These are phyloP conservation scores for Panthera uncia DNA, from an alignment of 2,113 vertebrate genomes.

Conservation along the genomic window DNA sequence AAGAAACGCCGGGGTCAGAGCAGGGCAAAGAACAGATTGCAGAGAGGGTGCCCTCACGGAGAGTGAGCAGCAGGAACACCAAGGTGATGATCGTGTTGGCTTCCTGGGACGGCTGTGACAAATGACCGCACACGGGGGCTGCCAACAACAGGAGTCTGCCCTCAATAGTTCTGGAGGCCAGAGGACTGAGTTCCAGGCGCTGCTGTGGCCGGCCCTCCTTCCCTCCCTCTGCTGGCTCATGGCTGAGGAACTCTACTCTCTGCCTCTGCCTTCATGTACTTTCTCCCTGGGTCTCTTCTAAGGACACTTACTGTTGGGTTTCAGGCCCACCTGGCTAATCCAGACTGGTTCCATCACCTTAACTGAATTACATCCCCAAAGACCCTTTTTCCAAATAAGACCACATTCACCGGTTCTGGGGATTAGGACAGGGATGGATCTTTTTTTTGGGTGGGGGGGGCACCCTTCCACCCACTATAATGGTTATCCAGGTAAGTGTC, in stretches of 20 bases:
- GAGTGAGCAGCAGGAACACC: background rate
- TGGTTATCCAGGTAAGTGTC: background rate
- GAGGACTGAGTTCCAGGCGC: background rate
- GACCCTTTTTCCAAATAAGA: background rate
- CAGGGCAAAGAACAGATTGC: background rate
- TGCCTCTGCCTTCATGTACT: too few relatives aligned
- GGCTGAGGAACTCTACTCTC: too few relatives aligned
- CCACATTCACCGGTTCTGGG: too few relatives aligned
- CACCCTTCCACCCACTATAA: background rate
- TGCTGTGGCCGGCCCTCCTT: background rate
- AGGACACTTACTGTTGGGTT: background rate
- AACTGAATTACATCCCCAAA: background rate
- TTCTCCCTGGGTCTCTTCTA: background rate
- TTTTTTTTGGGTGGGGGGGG: background rate
- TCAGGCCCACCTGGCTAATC: background rate
- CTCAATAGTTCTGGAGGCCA: background rate
- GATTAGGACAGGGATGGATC: too few relatives aligned
- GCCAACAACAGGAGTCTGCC: background rate
- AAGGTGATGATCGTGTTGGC: rapidly evolving
- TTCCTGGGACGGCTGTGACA: background rate
- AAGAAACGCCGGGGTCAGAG: background rate
- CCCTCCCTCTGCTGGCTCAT: too few relatives aligned
- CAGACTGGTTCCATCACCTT: background rate
- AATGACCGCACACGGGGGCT: too few relatives aligned
- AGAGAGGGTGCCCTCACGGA: rapidly evolving